Evolutionary conservation across 2,797 vertebrate species (phyloP), one percentile per base, ranked within the genome.

Genomic region (Mergus octosetaceus): DNA sequence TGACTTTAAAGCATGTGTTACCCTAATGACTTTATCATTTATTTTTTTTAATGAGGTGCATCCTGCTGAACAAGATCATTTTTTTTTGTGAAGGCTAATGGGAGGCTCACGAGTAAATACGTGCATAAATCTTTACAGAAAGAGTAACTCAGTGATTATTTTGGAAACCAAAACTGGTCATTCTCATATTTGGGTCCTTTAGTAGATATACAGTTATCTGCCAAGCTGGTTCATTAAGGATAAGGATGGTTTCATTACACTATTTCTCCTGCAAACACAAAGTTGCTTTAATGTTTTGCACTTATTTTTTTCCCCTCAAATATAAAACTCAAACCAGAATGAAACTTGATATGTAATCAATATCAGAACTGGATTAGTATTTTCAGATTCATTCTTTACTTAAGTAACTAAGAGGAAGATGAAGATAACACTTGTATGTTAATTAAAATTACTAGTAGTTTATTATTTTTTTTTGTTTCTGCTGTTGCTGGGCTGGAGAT

Each of bases 121-220:
- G 1, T 20, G 38, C 45, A 38, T 30, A 41, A 75, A 51, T 3
- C 38, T 62, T 32, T 32, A 47, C 21, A 49, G 32, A 76, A 69
- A 7, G 62, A 90, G 53, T 71, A 86, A 81, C 68, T 2, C 3
- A 71, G 13, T 10, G 13, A 9, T 64, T 80, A 27, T n/a, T 95
- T 93, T 36, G 34, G 47, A 86, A 95, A 89, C 10, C 10, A 60
- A 36, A 86, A 38, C 16, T 28, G 10, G 27, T 68, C 13, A 14
- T 12, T 27, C 9, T 32, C 43, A 20, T 13, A 49, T 18, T 25
- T 32, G 30, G 38, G 25, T 56, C 34, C 27, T 77, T 47, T 5
- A 85, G 64, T 6, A 76, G 56, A 36, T 5, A 11, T 0, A 28
- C 0, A 56, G 13, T 70, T 61, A n/a, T 18, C 18, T 56, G 47